Base-by-base conservation (phyloP, 2,888 invertebrate genomes). In the Megalurothrips usitatus region DNA sequence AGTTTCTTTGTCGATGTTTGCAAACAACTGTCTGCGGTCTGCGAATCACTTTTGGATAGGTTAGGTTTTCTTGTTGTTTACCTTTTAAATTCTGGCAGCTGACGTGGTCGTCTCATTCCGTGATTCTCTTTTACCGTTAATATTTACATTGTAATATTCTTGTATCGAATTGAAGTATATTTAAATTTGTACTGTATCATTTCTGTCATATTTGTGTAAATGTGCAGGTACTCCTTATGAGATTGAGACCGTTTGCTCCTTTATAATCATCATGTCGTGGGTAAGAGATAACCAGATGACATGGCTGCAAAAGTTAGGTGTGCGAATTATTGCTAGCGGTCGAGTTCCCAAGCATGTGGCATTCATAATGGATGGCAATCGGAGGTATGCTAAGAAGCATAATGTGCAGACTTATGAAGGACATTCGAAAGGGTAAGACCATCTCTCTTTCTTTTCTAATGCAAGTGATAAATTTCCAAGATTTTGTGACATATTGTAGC, bases 341-440 rank as follows among this genome's bases (percentile, higher is more conserved):
- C 91, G 92, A 49, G 89, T 98, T 82, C 99, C 99, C 0, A 91
- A 91, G 83, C 99, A 99, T 87, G 90, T 99, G 83, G 98, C 98
- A 0, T 94, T 99, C 86, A 99, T 99, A 83, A 99, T 99, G 98
- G 99, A 99, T 88, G 99, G 99, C 10, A 99, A 99, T 88, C 91
- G 99, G 81, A 90, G 99, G 81, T 99, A 92, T 88, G 99, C 99
- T 0, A 92, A 91, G 83, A 95, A 95, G 85, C 91, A 92, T 78
- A 91, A 93, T 78, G 90, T 96, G 0, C 89, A 92, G 81, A 93
- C 92, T 85, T 89, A 92, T 80, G 92, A 93, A 84, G 97, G 99
- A 0, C 99, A 99, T 88, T 88, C 90, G 11, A 92, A 91, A 87
- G 96, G 87, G 85, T 87, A 82, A 84, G 85, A 78, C 49, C 0